Percentiles rank a stretch among this genome's conserved stretches.
phyloP scores from a whole-genome alignment of 1,140 invertebrate genomes.

The Neuroterus valhalla region DNA sequence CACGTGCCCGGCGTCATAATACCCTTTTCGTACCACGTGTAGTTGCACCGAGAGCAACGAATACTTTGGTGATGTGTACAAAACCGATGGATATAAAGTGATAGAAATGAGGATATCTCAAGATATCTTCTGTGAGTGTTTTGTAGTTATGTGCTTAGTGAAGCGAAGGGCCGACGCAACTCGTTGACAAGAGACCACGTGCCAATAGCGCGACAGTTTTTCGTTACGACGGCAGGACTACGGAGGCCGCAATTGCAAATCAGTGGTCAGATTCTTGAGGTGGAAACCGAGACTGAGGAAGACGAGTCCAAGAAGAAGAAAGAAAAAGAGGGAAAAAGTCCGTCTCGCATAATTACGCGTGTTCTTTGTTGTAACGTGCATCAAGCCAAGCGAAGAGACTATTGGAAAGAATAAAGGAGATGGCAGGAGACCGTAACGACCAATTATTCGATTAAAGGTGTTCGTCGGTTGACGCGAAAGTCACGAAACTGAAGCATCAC shows the following conservation, averaged over 20 bases:
- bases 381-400: conserved; percentile 35
- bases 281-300: neutral
- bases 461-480: conserved; percentile 32
- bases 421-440: neutral
- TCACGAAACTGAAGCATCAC: conserved; percentile 6
- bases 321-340: conserved; percentile 3
- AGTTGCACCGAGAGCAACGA: neutral
- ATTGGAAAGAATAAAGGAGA: conserved; percentile 21
- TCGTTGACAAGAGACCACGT: conserved; percentile 33
- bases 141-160: neutral
- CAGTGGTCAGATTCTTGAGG: neutral
- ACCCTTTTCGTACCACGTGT: conserved; percentile 32
- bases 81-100: neutral
- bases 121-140: neutral
- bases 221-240: neutral
- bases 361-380: conserved; percentile 42
- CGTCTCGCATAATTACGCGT: conserved; percentile 9
- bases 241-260: neutral
- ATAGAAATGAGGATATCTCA: no score
- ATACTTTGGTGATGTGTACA: no score
- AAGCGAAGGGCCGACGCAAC: neutral
- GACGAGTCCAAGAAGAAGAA: neutral
- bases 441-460: conserved; percentile 44
- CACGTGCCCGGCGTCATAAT: conserved; percentile 36
- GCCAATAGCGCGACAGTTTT: conserved; percentile 31